Evolutionary conservation across 2,888 invertebrate species (phyloP), one percentile per base, ranked within the genome.

Genomic region (Yponomeuta evonymella): DNA sequence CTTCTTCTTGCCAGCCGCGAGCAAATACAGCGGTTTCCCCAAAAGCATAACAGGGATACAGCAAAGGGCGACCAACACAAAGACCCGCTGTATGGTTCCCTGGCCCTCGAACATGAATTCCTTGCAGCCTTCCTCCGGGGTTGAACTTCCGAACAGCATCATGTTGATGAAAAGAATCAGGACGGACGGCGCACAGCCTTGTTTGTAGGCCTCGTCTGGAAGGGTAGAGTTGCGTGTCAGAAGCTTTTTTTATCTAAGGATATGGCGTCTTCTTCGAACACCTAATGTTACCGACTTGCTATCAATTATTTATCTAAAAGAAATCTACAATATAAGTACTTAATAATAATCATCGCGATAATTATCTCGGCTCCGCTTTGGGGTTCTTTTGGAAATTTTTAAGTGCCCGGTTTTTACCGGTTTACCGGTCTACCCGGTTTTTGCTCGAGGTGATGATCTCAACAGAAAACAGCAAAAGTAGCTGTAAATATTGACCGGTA

Each of bases 101-200:
- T 99, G 96, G 0, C 94, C 93, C 0, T 93, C 92, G 80, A 94
- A 96, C 96, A 96, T 95, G 80, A 87, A 93, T 79, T 93, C 93
- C 73, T 93, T 87, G 87, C 95, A 95, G 64, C 88, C 90, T 0
- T 71, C 71, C 69, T 92, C 83, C 0, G 85, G 83, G 64, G 77
- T 81, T n/a, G 87, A 89, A 58, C 87, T 85, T 75, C 97, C 98
- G 86, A 97, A 95, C 80, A 99, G 92, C 80, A 99, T 98, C 99
- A 99, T 99, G 93, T 99, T 99, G 90, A 99, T 99, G 87, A 99
- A 98, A 8, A 98, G 97, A 77, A 99, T 98, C 73, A 99, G 94
- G 77, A 99, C 97, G 1, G 98, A 98, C 0, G 99, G 99, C 0
- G 99, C 99, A 87, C 98, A 98, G 67, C 85, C 86, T 72, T 87